These are phyloP conservation scores for Lagorchestes hirsutus DNA, from an alignment of 2,797 vertebrate genomes.

Conservation along the genomic window DNA sequence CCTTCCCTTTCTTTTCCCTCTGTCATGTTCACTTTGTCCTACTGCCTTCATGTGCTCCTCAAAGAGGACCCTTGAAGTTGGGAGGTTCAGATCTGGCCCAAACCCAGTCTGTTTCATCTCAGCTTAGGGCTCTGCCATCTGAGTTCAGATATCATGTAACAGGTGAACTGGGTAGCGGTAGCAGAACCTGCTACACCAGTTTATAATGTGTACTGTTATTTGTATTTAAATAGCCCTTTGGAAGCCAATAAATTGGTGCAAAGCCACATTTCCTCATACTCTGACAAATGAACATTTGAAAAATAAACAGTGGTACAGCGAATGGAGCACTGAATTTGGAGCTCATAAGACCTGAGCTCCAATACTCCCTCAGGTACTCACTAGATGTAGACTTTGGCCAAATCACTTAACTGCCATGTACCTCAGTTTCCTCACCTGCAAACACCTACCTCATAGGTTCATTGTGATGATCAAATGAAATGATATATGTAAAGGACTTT, in stretches of 20 bases:
- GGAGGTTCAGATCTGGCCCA: background rate
- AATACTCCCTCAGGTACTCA: background rate
- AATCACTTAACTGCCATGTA: background rate
- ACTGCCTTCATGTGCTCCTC: background rate
- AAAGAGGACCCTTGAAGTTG: background rate
- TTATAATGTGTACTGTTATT: conserved; percentile 12
- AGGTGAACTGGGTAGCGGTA: background rate
- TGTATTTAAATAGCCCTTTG: conserved; percentile 60
- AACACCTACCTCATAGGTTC: background rate
- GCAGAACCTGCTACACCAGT: conserved; percentile 52
- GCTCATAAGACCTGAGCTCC: background rate
- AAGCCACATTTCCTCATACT: conserved; percentile 56
- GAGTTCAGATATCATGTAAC: conserved; percentile 9
- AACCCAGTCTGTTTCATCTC: background rate
- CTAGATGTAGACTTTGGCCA: background rate
- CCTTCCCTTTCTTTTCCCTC: background rate
- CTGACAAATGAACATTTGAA: conserved; percentile 52
- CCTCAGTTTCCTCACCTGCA: background rate
- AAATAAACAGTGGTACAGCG: background rate
- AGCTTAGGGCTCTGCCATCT: background rate
- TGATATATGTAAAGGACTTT: background rate
- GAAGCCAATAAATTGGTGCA: conserved; percentile 55
- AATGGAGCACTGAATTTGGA: background rate
- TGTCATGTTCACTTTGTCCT: background rate
- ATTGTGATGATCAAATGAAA: background rate